Percentiles rank a stretch among this genome's conserved stretches.
Evolutionary conservation across 2,797 vertebrate species (phyloP).

Genomic region (Cynodonichthys magdalenae): DNA sequence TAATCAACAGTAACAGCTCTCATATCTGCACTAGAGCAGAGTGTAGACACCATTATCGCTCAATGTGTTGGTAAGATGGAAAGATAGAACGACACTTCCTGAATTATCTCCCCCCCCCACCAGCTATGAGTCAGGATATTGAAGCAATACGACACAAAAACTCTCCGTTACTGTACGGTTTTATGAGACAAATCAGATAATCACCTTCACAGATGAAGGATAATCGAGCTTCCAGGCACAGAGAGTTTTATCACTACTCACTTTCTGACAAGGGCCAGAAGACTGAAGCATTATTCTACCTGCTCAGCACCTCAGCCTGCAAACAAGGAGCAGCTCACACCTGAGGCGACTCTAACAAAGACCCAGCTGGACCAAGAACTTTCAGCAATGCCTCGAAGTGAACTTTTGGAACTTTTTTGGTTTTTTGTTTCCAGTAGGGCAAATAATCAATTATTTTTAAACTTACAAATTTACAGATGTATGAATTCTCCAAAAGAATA

Average conservation of each 20-base stretch:
- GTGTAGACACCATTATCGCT: neutral
- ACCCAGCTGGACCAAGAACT: constrained; percentile 27
- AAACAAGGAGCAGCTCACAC: constrained; percentile 21
- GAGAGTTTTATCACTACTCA: constrained; percentile 1
- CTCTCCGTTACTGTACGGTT: neutral
- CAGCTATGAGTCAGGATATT: constrained; percentile 14
- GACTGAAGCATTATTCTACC: constrained; percentile 5
- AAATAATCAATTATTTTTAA: neutral
- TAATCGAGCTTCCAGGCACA: constrained; percentile 3
- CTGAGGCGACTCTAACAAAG: constrained; percentile 22
- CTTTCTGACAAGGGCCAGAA: constrained; percentile 1
- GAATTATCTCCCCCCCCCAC: constrained; percentile 8
- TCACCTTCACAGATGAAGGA: constrained; percentile 2
- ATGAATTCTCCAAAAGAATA: neutral
- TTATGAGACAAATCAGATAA: constrained; percentile 4
- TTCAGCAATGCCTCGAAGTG: constrained; percentile 5
- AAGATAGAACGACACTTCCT: constrained; percentile 7
- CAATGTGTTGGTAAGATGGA: constrained; percentile 2
- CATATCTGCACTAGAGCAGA: constrained; percentile 10
- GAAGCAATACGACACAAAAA: neutral
- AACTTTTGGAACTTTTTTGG: constrained; percentile 2
- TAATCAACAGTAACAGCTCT: constrained; percentile 52
- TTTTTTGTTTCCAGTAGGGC: neutral
- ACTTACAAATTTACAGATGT: too few relatives aligned
- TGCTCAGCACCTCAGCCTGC: constrained; percentile 25